Conservation (phyloP, 2,888 invertebrate genomes). For the Chymomyza caudatula region DNA sequence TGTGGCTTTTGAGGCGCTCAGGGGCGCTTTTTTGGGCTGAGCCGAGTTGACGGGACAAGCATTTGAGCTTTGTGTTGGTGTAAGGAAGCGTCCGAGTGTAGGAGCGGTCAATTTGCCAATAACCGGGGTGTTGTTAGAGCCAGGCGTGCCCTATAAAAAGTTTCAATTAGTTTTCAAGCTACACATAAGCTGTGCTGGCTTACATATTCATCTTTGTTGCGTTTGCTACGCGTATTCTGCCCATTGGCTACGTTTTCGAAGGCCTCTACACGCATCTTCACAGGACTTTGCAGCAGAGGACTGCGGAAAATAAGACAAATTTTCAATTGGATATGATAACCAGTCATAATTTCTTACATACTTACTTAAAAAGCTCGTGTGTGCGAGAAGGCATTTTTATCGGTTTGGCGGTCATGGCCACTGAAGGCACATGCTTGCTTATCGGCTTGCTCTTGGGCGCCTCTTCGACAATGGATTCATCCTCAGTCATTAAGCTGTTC, state of each 20-base stretch:
- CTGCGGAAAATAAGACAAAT: conserved; percentile 62
- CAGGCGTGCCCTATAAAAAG: conserved; percentile 12
- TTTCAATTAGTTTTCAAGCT: neutral
- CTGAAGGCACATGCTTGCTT: neutral
- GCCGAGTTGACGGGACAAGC: conserved; percentile 42
- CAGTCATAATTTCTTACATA: conserved; percentile 4
- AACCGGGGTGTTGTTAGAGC: conserved; percentile 60
- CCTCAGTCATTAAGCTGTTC: conserved; percentile 75
- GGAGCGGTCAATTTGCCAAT: conserved; percentile 66
- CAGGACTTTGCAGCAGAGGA: conserved; percentile 81
- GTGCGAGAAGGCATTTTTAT: conserved; percentile 70
- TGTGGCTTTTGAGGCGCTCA: conserved; percentile 72
- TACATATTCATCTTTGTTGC: conserved; percentile 73
- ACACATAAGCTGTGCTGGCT: conserved; percentile 12
- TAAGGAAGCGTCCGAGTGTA: conserved; percentile 71
- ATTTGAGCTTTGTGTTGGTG: conserved; percentile 72
- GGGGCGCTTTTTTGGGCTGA: conserved; percentile 66
- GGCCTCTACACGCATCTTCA: conserved; percentile 82
- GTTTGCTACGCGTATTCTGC: conserved; percentile 53
- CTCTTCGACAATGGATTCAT: conserved; percentile 67
- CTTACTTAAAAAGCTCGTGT: conserved; percentile 77
- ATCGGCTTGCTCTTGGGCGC: neutral
- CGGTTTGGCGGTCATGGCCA: conserved; percentile 45
- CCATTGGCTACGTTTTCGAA: conserved; percentile 79
- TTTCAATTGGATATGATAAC: neutral